Percentiles rank a stretch among this genome's conserved stretches.
phyloP scores from a whole-genome alignment of 2,797 vertebrate genomes.

The Spheniscus humboldti region DNA sequence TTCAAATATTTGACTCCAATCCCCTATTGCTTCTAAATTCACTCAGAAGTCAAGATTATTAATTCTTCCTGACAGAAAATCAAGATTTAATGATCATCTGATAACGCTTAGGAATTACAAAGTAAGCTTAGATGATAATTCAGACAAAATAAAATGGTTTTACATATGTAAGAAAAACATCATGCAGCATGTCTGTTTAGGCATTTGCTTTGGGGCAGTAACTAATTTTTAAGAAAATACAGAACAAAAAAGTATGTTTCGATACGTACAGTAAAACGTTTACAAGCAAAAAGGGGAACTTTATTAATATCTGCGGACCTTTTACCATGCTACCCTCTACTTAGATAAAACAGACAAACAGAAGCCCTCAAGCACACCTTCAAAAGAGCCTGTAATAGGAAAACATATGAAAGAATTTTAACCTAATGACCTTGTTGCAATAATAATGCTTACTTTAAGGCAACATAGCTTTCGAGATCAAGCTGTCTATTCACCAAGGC shows the following conservation, averaged over 20 bases:
- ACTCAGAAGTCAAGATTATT: conserved; percentile 82
- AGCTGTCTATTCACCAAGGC: background rate
- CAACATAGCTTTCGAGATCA: background rate
- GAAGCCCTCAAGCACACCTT: background rate
- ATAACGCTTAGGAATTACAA: conserved; percentile 81
- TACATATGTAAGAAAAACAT: conserved; percentile 38
- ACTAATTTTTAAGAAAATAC: conserved; percentile 21
- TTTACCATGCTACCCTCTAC: background rate
- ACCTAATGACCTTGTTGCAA: background rate
- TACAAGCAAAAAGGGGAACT: background rate
- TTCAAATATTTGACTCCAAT: conserved; percentile 73
- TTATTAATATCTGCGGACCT: background rate
- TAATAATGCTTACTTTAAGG: background rate
- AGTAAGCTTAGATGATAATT: conserved; percentile 60
- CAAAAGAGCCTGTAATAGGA: background rate
- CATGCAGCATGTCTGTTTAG: background rate
- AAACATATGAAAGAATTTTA: background rate
- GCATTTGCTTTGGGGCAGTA: background rate
- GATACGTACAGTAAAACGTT: background rate
- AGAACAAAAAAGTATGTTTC: background rate
- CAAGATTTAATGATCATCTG: conserved; percentile 90
- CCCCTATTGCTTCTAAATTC: conserved; percentile 77
- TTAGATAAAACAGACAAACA: background rate
- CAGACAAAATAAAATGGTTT: conserved; percentile 62
- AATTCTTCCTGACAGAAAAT: conserved; percentile 89